Percentiles rank a stretch among this genome's conserved stretches.
phyloP scores from a whole-genome alignment of 2,113 vertebrate species.

The Hylia prasina region DNA sequence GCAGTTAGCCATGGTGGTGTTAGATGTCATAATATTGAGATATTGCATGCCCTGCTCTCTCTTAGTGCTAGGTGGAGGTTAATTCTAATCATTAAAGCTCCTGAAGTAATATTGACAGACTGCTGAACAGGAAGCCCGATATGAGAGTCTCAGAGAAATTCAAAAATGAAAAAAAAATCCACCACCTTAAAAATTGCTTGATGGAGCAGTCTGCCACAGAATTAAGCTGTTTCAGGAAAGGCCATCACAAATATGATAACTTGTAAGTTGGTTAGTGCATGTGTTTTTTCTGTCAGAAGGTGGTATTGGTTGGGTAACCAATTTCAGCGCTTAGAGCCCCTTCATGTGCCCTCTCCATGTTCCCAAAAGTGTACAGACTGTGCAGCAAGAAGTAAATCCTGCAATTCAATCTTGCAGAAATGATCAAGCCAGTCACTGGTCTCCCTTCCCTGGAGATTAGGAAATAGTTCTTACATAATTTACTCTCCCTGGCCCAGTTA shows the following conservation, averaged over 20 bases:
- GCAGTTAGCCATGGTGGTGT: background rate
- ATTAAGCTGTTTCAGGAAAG: background rate
- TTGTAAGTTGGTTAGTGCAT: fast-evolving
- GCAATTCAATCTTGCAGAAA: background rate
- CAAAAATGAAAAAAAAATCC: background rate
- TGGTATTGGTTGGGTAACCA: background rate
- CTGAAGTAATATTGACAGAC: background rate
- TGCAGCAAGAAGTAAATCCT: background rate
- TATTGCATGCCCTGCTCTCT: background rate
- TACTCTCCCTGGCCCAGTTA: background rate
- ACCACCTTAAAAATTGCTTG: background rate
- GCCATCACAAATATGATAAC: fast-evolving
- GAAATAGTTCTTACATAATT: conserved; percentile 10
- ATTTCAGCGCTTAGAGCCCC: background rate
- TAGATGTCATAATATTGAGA: background rate
- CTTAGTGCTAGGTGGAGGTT: background rate
- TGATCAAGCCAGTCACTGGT: background rate
- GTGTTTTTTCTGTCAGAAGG: background rate
- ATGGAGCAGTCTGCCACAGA: background rate
- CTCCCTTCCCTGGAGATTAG: background rate
- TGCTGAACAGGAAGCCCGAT: background rate
- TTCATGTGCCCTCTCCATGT: background rate
- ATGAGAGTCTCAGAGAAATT: background rate
- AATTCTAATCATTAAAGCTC: background rate
- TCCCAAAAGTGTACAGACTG: background rate